These are phyloP conservation scores for Apis dorsata DNA, from an alignment of 1,140 invertebrate species.

Conservation along the genomic window DNA sequence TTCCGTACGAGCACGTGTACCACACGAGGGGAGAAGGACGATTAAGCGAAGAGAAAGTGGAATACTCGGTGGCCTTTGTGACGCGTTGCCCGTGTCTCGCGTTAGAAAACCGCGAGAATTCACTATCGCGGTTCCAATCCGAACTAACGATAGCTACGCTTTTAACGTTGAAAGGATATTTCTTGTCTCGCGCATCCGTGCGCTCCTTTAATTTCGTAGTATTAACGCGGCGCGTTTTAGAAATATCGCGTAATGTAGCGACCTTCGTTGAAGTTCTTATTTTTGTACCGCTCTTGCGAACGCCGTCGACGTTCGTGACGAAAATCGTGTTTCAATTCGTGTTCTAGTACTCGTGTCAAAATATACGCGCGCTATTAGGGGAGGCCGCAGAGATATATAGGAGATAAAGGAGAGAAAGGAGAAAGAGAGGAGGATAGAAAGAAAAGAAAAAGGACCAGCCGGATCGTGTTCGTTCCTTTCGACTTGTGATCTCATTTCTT, in stretches of 20 bases:
- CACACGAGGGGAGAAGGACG: conserved; percentile 26
- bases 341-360: conserved; percentile 26
- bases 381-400: conserved; percentile 13
- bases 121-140: conserved; percentile 8
- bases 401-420: background rate
- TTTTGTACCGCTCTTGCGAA: conserved; percentile 52
- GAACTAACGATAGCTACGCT: conserved; percentile 55
- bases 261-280: conserved; percentile 60
- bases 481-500: conserved; percentile 65
- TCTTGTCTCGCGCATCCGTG: conserved; percentile 37
- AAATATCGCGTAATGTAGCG: conserved; percentile 43
- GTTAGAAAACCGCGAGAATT: conserved; percentile 34
- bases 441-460: conserved; percentile 30
- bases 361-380: conserved; percentile 17
- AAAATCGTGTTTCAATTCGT: conserved; percentile 36
- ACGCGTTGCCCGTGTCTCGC: conserved; percentile 19
- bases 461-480: conserved; percentile 50
- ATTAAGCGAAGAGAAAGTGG: background rate
- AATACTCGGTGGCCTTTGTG: background rate
- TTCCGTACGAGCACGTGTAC: background rate
- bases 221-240: conserved; percentile 50
- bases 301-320: conserved; percentile 9
- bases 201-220: conserved; percentile 51
- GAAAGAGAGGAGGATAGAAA: background rate
- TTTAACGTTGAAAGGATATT: conserved; percentile 49